Percentiles rank a stretch among this genome's conserved stretches.
Conservation (phyloP, 1,140 invertebrate genomes). For the Neodiprion lecontei region DNA sequence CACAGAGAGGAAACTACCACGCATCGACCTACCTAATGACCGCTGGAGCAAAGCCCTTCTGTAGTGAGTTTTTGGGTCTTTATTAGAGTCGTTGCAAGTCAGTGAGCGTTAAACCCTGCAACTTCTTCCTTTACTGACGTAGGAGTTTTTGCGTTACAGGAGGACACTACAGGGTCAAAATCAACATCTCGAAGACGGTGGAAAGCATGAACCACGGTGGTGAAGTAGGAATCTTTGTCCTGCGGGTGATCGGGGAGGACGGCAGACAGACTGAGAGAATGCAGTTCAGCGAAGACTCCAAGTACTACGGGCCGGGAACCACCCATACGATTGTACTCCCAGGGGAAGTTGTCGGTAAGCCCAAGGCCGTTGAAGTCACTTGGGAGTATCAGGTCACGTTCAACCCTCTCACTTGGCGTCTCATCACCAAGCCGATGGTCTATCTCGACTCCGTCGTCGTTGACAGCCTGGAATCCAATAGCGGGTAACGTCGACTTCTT, state of each 20-base stretch:
- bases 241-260: constrained; percentile 71
- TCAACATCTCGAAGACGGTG: constrained; percentile 75
- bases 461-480: constrained; percentile 71
- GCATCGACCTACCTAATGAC: constrained; percentile 76
- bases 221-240: constrained; percentile 75
- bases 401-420: constrained; percentile 83
- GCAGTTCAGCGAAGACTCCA: constrained; percentile 61
- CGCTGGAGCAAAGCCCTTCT: constrained; percentile 71
- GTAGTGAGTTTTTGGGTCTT: constrained; percentile 68
- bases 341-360: constrained; percentile 69
- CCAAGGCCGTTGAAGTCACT: constrained; percentile 71
- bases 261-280: constrained; percentile 67
- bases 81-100: constrained; percentile 13
- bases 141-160: constrained; percentile 58
- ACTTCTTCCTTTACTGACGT: not conserved
- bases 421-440: constrained; percentile 74
- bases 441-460: constrained; percentile 75
- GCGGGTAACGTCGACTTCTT: constrained; percentile 60
- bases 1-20: constrained; percentile 63
- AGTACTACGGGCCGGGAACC: constrained; percentile 75
- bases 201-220: constrained; percentile 77
- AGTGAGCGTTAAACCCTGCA: not conserved
- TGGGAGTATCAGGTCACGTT: constrained; percentile 81
- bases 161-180: constrained; percentile 76
- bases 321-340: constrained; percentile 73